Conservation (phyloP, 2,797 vertebrate species). For the Anisognathus igniventris region DNA sequence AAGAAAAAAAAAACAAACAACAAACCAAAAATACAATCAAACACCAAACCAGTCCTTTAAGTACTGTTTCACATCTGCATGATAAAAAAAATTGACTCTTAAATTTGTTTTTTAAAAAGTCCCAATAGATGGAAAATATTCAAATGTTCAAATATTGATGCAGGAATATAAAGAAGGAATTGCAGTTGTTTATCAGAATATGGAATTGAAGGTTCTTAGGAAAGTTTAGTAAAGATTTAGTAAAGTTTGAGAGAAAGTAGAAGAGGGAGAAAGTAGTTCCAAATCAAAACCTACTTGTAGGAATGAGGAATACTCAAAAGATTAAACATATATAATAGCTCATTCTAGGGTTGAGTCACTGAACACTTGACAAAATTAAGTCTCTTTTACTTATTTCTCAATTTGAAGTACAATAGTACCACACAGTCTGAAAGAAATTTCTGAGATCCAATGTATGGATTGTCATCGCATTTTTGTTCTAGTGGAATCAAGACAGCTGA, state of each 20-base stretch:
- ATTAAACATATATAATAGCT: background rate
- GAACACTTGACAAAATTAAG: background rate
- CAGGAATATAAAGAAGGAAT: background rate
- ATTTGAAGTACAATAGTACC: background rate
- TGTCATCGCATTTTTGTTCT: fast-evolving
- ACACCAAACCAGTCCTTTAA: background rate
- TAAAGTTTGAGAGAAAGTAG: background rate
- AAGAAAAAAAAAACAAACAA: too few relatives aligned
- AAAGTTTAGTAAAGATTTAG: background rate
- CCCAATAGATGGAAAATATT: background rate
- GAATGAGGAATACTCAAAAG: background rate
- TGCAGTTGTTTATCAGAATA: background rate
- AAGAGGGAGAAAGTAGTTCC: background rate
- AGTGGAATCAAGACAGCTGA: background rate
- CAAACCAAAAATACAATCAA: background rate
- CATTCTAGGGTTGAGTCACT: fast-evolving
- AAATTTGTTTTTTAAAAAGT: background rate
- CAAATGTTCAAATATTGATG: background rate
- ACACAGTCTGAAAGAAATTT: background rate
- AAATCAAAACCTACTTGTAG: background rate
- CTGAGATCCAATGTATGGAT: fast-evolving
- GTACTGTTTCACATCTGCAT: background rate
- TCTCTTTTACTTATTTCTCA: background rate
- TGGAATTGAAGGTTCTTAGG: background rate
- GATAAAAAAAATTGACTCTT: background rate